Base-by-base conservation (phyloP, 1,140 invertebrate species). In the Drosophila ambigua region DNA sequence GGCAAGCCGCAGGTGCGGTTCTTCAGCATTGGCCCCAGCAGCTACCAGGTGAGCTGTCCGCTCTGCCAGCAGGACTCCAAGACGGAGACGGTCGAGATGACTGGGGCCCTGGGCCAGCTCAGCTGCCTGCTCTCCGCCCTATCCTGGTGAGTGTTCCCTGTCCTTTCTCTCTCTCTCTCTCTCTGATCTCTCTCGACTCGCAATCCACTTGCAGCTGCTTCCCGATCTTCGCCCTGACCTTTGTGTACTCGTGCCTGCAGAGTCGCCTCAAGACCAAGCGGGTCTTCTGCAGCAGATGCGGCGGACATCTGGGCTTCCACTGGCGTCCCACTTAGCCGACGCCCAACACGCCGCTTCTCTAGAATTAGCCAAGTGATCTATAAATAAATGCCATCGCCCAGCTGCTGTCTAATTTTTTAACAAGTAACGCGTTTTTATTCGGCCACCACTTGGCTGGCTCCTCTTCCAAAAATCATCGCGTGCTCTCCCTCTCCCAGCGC, bases 261-360 rank as follows among this genome's bases (percentile, higher is more conserved):
- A 85, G 85, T 41, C 90, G 80, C 1, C 57, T 90, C 5, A 91
- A 90, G 49, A 85, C 85, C 24, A 91, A 91, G 41, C 81, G 90
- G 5, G 61, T 90, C 50, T 90, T 91, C 50, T 91, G 90, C 79
- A 87, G 77, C 73, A 85, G 71, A 35, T 91, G 90, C 57, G 90
- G 90, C n/a, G 90, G 90, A 7, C 87, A 91, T 58, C 58, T 91
- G 80, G 90, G 90, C 53, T 91, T 77, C 74, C 90, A 84, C 55
- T 81, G 77, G 76, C 85, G 90, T 28, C 90, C 89, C 51, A 74
- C 67, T 57, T 89, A 76, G 50, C 15, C 16, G 26, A 31, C 50
- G 50, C 31, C 28, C 50, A 3, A 31, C n/a, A 7, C 39, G 8
- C 16, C 16, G 20, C 6, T 66, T 35, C 61, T 52, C 61, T 20